Evolutionary conservation across 2,888 invertebrate species (phyloP).

Genomic region (Dicranocentrus wangi): DNA sequence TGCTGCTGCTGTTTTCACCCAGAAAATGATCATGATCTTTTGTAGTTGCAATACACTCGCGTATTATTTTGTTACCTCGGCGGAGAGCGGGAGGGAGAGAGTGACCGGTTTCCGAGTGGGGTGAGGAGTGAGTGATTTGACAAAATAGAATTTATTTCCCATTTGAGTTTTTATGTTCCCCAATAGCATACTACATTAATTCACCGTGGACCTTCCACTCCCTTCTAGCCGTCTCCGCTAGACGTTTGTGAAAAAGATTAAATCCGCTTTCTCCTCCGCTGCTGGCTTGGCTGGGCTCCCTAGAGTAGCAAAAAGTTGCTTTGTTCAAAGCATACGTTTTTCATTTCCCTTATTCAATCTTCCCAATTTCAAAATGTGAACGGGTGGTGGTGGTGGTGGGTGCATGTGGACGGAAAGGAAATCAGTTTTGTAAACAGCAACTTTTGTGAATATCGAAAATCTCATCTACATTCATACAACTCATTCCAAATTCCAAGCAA

Average conservation of each 20-base stretch:
- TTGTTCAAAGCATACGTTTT: slow-evolving; percentile 19
- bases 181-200: slow-evolving; percentile 12
- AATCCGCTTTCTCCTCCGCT: slow-evolving; percentile 41
- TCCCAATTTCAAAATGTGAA: slow-evolving; percentile 16
- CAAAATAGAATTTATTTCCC: slow-evolving; percentile 63
- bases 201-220: neutral
- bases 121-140: slow-evolving; percentile 58
- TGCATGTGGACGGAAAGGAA: neutral
- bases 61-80: slow-evolving; percentile 23
- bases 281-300: too few relatives aligned
- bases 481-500: neutral
- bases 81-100: neutral
- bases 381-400: slow-evolving; percentile 1
- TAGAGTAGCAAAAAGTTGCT: slow-evolving; percentile 1
- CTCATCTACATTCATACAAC: neutral
- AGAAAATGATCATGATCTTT: slow-evolving; percentile 16
- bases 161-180: slow-evolving; percentile 53
- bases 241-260: slow-evolving; percentile 50
- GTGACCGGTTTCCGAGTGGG: slow-evolving; percentile 33
- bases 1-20: too few relatives aligned
- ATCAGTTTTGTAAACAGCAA: neutral
- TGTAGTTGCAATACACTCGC: slow-evolving; percentile 12
- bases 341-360: slow-evolving; percentile 29
- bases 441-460: neutral
- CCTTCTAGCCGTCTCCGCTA: neutral